Evolutionary conservation across 2,113 vertebrate genomes (phyloP).

Genomic region (Microtus richardsoni): DNA sequence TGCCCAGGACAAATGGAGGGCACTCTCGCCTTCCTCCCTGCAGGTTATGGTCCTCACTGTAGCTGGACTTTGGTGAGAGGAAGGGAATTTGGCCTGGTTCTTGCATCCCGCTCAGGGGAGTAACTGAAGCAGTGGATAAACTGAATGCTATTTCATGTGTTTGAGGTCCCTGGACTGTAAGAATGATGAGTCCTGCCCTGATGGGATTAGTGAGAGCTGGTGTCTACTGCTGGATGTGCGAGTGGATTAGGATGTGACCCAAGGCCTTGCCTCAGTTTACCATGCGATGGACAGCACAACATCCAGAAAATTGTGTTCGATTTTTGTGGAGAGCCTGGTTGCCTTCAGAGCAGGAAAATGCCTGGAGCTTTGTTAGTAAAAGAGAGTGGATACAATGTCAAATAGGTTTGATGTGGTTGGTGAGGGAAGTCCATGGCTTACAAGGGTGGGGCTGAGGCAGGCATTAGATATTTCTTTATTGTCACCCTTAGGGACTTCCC

Average conservation of each 20-base stretch:
- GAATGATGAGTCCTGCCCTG: not conserved
- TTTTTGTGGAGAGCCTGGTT: not conserved
- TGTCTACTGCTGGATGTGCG: not conserved
- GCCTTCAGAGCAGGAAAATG: not conserved
- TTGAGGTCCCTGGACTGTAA: slow-evolving; percentile 50
- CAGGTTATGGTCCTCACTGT: slow-evolving; percentile 14
- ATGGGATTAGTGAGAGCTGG: not conserved
- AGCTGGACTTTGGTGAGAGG: slow-evolving; percentile 24
- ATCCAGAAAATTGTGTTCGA: not conserved
- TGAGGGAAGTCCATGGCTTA: not conserved
- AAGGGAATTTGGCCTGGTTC: slow-evolving; percentile 28
- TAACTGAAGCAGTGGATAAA: slow-evolving; percentile 14
- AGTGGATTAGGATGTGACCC: not conserved
- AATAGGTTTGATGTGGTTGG: not conserved
- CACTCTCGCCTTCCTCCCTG: not conserved
- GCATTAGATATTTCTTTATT: too few species aligned
- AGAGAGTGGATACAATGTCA: not conserved
- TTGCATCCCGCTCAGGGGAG: slow-evolving; percentile 9
- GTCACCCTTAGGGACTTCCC: not conserved
- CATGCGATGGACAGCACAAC: not conserved
- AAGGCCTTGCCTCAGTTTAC: not conserved
- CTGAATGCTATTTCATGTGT: slow-evolving; percentile 26
- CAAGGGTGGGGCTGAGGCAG: not conserved
- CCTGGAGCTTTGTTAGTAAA: not conserved
- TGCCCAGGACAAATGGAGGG: not conserved